A percentile compares a stretch with the other conserved stretches of the same genome.
Evolutionary conservation across 1,140 invertebrate species (phyloP).

Genomic region (Uloborus diversus): DNA sequence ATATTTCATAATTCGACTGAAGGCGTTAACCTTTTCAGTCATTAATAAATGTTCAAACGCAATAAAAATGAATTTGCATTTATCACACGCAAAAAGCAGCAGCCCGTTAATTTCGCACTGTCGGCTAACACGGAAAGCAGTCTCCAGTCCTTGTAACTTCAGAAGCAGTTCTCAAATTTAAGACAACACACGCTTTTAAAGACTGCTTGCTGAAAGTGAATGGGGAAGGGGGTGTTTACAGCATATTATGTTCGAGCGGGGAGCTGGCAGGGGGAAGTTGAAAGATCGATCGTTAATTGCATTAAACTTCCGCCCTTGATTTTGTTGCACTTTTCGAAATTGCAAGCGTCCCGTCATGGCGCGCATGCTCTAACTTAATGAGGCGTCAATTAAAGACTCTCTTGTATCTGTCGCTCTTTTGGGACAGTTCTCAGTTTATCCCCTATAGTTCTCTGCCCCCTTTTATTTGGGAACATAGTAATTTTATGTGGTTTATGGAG

Average conservation of each 20-base stretch:
- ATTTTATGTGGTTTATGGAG: conserved; percentile 32
- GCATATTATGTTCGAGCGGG: neutral
- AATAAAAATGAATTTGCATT: neutral
- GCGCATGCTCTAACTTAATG: conserved; percentile 28
- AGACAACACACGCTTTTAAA: neutral
- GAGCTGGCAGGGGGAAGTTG: neutral
- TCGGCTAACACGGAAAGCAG: neutral
- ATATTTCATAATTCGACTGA: too few relatives aligned
- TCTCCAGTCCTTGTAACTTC: neutral
- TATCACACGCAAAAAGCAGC: neutral
- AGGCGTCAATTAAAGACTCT: conserved; percentile 29
- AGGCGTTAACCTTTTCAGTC: too few relatives aligned
- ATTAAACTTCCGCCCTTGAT: conserved; percentile 48
- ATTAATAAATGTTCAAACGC: too few relatives aligned
- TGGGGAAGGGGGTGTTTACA: too few relatives aligned
- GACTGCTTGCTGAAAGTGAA: neutral
- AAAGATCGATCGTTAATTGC: conserved; percentile 35
- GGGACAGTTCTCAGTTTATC: neutral
- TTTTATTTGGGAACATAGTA: conserved; percentile 5
- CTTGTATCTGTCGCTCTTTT: neutral
- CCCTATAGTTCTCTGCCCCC: neutral
- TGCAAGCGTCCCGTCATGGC: neutral
- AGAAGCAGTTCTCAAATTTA: neutral
- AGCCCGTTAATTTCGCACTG: neutral
- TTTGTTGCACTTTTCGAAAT: conserved; percentile 1